Evolutionary conservation across 2,113 vertebrate genomes (phyloP).

Genomic region (Neotoma lepida): DNA sequence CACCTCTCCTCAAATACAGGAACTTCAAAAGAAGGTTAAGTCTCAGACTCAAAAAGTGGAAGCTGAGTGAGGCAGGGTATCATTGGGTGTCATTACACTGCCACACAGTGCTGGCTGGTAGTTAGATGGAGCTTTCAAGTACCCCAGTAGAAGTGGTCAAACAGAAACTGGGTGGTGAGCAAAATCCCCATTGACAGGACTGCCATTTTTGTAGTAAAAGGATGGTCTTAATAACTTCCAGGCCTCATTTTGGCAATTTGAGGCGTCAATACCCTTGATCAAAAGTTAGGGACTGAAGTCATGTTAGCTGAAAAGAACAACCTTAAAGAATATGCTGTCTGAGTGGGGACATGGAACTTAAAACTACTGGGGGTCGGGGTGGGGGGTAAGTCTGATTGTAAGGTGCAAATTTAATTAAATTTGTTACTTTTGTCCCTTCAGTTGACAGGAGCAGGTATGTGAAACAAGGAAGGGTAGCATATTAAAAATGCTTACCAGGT

Average conservation of each 20-base stretch:
- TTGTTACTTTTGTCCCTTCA: background rate
- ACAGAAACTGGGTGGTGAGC: background rate
- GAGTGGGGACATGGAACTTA: background rate
- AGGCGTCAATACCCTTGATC: conserved; percentile 9
- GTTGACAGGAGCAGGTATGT: background rate
- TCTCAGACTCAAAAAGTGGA: background rate
- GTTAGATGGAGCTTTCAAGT: background rate
- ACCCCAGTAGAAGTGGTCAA: background rate
- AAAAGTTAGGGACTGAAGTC: conserved; percentile 1
- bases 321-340: background rate
- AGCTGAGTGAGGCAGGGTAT: background rate
- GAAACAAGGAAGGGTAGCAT: conserved; percentile 19
- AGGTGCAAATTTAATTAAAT: background rate
- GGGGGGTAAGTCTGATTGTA: background rate
- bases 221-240: background rate
- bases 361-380: background rate
- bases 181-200: background rate
- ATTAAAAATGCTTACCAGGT: background rate
- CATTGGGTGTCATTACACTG: background rate
- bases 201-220: background rate
- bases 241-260: background rate
- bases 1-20: background rate
- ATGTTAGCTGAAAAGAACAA: background rate
- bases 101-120: background rate
- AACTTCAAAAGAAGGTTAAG: background rate